A percentile compares a stretch with the other conserved stretches of the same genome.
Conservation (phyloP, 2,797 vertebrate genomes). For the Scomberomorus guttatus region DNA sequence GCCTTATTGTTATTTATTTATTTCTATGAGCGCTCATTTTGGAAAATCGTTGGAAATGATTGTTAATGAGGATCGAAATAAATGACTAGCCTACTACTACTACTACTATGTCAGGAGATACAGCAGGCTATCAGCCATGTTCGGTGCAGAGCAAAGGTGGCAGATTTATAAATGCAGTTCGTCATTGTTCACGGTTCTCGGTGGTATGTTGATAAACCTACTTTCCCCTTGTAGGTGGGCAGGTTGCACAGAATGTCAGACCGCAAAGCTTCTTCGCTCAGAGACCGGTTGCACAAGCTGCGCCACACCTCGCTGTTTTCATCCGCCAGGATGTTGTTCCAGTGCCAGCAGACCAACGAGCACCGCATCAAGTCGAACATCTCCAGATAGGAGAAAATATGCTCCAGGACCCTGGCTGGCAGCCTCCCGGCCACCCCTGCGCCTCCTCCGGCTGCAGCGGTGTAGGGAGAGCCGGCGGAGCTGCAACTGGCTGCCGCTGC, state of each 20-base stretch:
- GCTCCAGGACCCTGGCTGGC: slow-evolving; percentile 93
- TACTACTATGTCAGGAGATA: too few species aligned
- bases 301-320: slow-evolving; percentile 99
- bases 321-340: slow-evolving; percentile 93
- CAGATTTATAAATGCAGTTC: background rate
- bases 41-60: too few species aligned
- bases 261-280: slow-evolving; percentile 94
- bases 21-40: too few species aligned
- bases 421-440: slow-evolving; percentile 88
- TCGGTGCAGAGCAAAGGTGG: background rate
- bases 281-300: slow-evolving; percentile 89
- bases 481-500: slow-evolving; percentile 82
- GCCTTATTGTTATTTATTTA: too few species aligned
- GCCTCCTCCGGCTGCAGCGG: slow-evolving; percentile 67
- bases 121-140: background rate
- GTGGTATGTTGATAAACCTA: slow-evolving; percentile 30
- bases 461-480: slow-evolving; percentile 78
- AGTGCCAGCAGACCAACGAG: slow-evolving; percentile 94
- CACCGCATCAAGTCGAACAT: slow-evolving; percentile 91
- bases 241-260: slow-evolving; percentile 98
- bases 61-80: too few species aligned
- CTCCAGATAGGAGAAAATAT: slow-evolving; percentile 95
- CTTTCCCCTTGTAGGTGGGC: slow-evolving; percentile 94
- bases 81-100: too few species aligned
- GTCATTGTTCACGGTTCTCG: background rate